Evolutionary conservation across 2,113 vertebrate genomes (phyloP).

Genomic region (Eclectus roratus): DNA sequence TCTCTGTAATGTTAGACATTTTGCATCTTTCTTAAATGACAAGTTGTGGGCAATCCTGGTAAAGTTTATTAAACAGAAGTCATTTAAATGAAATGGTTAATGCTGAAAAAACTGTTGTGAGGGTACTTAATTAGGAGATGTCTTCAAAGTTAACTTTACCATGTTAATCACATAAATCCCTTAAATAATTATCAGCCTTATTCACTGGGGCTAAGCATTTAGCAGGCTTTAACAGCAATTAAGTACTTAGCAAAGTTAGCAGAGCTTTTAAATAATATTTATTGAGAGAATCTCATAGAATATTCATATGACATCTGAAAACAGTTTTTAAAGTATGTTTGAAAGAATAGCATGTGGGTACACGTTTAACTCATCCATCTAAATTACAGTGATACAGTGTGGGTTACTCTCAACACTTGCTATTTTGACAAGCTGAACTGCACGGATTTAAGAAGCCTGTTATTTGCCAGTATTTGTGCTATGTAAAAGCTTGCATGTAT

Average conservation of each 20-base stretch:
- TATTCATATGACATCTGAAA: background rate
- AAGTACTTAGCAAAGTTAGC: slow-evolving; percentile 10
- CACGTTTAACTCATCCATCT: background rate
- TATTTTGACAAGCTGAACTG: background rate
- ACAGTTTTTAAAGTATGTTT: background rate
- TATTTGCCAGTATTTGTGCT: background rate
- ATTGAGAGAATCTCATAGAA: background rate
- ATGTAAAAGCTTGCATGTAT: background rate
- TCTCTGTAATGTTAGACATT: background rate
- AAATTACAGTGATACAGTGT: slow-evolving; percentile 15
- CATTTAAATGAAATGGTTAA: background rate
- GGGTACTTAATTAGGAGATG: slow-evolving; percentile 12
- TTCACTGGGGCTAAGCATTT: slow-evolving; percentile 4
- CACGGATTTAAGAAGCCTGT: background rate
- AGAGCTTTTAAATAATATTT: slow-evolving; percentile 42
- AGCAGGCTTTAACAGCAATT: slow-evolving; percentile 7
- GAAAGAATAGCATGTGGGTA: background rate
- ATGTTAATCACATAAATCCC: slow-evolving; percentile 27
- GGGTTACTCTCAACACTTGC: background rate
- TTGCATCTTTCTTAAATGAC: background rate
- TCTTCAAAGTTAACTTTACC: slow-evolving; percentile 39
- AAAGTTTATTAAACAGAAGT: background rate
- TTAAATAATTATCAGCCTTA: slow-evolving; percentile 22
- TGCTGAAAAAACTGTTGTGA: background rate
- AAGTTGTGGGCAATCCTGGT: background rate